Evolutionary conservation across 2,888 invertebrate species (phyloP), one percentile per base, ranked within the genome.

Genomic region (Galeopsomyia nigrocyanea): DNA sequence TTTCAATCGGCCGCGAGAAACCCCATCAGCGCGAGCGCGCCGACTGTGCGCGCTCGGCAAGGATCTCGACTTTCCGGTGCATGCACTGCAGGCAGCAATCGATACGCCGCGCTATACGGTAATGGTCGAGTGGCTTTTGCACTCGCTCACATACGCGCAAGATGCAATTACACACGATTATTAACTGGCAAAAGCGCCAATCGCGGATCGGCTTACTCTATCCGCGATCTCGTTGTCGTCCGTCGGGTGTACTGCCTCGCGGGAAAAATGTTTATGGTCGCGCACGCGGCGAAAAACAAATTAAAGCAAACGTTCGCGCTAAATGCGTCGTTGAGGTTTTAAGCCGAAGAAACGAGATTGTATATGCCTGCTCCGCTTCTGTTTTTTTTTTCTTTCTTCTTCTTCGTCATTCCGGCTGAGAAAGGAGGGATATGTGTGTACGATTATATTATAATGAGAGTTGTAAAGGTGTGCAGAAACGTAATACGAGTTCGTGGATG

Each of bases 91-190:
- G 73, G 73, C 71, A 49, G 61, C 74, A 73, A 77, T 75, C 75
- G 77, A 72, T 75, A 72, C 64, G 49, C 66, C 49, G 53, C 51
- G 62, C 46, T 53, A n/a, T n/a, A n/a, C 56, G n/a, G 81, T 82
- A 81, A 82, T 82, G 81, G 80, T 80, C 80, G 80, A 75, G 78
- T 78, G 79, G 79, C 80, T 80, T 26, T 79, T 77, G 80, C 79
- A 78, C 76, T 77, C 74, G 75, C 62, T 60, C 46, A 39, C 7
- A 39, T 39, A 21, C 56, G 50, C 71, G 31, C 55, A 71, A n/a
- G 69, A 76, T 74, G 72, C 74, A 74, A 74, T 76, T 76, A 76
- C 72, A 74, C 74, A 65, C 70, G 76, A 74, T 74, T 74, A 74
- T 72, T 65, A 71, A 73, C 61, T 70, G 72, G 62, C n/a, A 72